Evolutionary conservation across 2,888 invertebrate species (phyloP), one percentile per base, ranked within the genome.

Genomic region (Folsomia candida): DNA sequence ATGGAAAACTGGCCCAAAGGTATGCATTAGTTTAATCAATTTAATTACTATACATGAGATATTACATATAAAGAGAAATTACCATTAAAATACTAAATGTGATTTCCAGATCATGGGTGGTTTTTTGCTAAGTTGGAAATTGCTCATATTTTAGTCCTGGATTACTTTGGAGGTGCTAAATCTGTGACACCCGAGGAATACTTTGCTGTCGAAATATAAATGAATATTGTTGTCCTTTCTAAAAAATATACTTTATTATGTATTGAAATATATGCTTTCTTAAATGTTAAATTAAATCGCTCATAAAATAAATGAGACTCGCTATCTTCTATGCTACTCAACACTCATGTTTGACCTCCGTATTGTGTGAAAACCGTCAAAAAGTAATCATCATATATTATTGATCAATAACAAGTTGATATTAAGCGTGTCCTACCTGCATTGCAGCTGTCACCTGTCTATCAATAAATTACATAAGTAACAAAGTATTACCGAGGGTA

Each of bases 51-150:
- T n/a, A 51, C 28, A 14, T 18, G 6, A 58, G 20, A 22, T 1
- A 67, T 27, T 24, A 22, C 29, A 29, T 67, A 14, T n/a, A n/a
- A 54, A 59, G 2, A 28, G 2, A 24, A 29, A 29, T 4, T 26
- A 54, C 27, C n/a, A 26, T 22, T 62, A 14, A 20, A 63, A 14
- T 29, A 25, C 2, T 6, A 57, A 66, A 66, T 57, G 2, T 11
- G 1, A 78, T 85, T 86, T n/a, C 83, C n/a, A 91, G 92, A 87
- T 81, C 92, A 93, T 83, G 82, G 86, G 24, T 94, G 92, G 85
- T 92, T 89, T 81, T 87, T 93, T 51, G 91, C 90, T 0, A 91
- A 91, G 83, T 79, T 94, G 81, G 86, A 89, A 76, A 90, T 93
- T 62, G 84, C 85, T 37, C 87, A 90, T 79, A 90, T 94, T 68